A percentile compares a stretch with the other conserved stretches of the same genome.
These are phyloP conservation scores for Drosophila maculinotata DNA, from an alignment of 2,888 invertebrate species.

Conservation along the genomic window DNA sequence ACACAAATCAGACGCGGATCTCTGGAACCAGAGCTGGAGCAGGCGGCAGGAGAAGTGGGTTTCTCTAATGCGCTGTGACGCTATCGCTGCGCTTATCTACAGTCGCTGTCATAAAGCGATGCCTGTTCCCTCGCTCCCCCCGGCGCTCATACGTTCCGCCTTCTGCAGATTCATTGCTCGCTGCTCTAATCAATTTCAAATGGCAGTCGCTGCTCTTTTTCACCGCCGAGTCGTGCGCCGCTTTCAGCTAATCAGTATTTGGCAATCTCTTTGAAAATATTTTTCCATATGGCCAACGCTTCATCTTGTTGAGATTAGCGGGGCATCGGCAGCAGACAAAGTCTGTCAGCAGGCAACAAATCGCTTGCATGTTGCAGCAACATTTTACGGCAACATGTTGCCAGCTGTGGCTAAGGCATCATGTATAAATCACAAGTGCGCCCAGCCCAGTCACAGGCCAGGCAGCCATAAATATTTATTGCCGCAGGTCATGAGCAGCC, in stretches of 20 bases:
- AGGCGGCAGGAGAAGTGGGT: constrained; percentile 23
- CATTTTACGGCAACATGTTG: constrained; percentile 40
- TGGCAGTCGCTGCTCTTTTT: constrained; percentile 54
- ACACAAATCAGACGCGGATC: constrained; percentile 41
- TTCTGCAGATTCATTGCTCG: constrained; percentile 17
- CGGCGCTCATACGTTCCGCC: too few species aligned
- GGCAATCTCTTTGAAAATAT: constrained; percentile 77
- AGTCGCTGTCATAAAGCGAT: constrained; percentile 55
- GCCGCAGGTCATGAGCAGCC: constrained; percentile 75
- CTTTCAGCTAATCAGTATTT: constrained; percentile 68
- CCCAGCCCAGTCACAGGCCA: constrained; percentile 28
- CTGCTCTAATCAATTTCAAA: constrained; percentile 77
- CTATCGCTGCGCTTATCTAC: constrained; percentile 63
- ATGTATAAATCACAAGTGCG: constrained; percentile 41
- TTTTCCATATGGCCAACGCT: constrained; percentile 76
- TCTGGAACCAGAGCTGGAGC: constrained; percentile 20
- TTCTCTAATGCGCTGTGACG: constrained; percentile 58
- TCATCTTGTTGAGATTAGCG: constrained; percentile 60
- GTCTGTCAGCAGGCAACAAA: constrained; percentile 48
- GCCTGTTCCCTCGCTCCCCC: constrained; percentile 12
- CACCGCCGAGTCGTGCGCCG: constrained; percentile 61
- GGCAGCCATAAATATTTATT: constrained; percentile 61
- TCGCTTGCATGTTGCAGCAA: constrained; percentile 50
- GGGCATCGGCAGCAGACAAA: constrained; percentile 26
- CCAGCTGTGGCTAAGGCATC: constrained; percentile 2